phyloP scores from a whole-genome alignment of 92 coral and sea anemone genomes.

The Epizoanthus scotinus region DNA sequence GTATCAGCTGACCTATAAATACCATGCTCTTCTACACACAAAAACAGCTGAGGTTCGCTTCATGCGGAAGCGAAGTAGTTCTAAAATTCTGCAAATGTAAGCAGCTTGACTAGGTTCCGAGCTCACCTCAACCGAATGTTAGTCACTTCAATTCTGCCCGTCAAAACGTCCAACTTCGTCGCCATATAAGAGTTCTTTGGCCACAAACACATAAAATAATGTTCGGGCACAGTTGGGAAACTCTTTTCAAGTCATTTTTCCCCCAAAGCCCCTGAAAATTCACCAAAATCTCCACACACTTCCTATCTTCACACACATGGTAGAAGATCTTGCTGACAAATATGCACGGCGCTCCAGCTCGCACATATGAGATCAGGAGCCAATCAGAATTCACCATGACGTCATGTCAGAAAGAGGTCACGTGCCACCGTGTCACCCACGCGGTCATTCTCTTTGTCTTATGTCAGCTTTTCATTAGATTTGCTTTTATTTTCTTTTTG shows the following conservation, averaged over 20 bases:
- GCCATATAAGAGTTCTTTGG: slow-evolving; percentile 68
- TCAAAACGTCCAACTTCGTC: slow-evolving; percentile 61
- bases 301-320: slow-evolving; percentile 53
- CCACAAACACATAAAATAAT: slow-evolving; percentile 36
- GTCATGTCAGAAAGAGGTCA: slow-evolving; percentile 69
- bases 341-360: slow-evolving; percentile 70
- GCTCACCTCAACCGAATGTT: slow-evolving; percentile 45
- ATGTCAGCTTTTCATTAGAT: slow-evolving; percentile 2
- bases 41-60: slow-evolving; percentile 20
- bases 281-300: slow-evolving; percentile 37
- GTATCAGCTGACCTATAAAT: slow-evolving; percentile 17
- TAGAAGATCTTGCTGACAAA: slow-evolving; percentile 52
- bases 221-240: slow-evolving; percentile 45
- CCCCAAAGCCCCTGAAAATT: slow-evolving; percentile 40
- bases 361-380: slow-evolving; percentile 53
- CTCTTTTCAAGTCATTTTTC: slow-evolving; percentile 52
- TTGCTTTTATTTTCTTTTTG: slow-evolving; percentile 9
- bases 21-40: background rate
- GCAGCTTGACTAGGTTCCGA: slow-evolving; percentile 20
- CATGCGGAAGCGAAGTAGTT: slow-evolving; percentile 38
- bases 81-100: slow-evolving; percentile 38
- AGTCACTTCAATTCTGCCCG: slow-evolving; percentile 72
- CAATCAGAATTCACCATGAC: slow-evolving; percentile 83
- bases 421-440: slow-evolving; percentile 75
- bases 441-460: slow-evolving; percentile 49